Evolutionary conservation across 2,888 invertebrate species (phyloP).

Genomic region (Andrena fulva): DNA sequence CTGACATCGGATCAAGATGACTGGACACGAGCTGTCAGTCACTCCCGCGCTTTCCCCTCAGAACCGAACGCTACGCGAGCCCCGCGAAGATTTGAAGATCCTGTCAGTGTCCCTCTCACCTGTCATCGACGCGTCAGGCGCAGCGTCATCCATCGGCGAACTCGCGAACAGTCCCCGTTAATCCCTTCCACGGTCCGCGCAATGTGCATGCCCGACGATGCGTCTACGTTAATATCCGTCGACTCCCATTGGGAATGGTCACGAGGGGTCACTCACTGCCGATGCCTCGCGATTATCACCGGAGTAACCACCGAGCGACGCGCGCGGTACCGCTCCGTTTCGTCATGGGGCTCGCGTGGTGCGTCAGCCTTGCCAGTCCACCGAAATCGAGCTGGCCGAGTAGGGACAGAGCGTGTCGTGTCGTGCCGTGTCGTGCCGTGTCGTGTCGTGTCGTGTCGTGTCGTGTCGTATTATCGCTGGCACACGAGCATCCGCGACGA

Average conservation of each 20-base stretch:
- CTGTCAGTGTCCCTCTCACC: constrained; percentile 21
- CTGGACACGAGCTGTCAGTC: no score
- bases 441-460: not conserved
- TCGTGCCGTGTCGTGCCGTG: no score
- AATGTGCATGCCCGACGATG: constrained; percentile 11
- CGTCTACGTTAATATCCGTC: constrained; percentile 6
- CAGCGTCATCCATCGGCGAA: constrained; percentile 40
- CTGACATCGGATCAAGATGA: constrained; percentile 11
- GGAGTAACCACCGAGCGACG: not conserved
- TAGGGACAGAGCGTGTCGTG: not conserved
- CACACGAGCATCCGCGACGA: constrained; percentile 67
- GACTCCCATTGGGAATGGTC: constrained; percentile 20
- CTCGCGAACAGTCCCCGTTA: constrained; percentile 15
- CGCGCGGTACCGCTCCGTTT: constrained; percentile 26
- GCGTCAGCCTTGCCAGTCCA: not conserved
- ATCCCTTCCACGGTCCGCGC: not conserved
- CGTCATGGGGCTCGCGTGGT: constrained; percentile 22
- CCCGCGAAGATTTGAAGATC: constrained; percentile 26
- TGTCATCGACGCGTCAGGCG: constrained; percentile 39
- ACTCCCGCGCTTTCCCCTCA: not conserved
- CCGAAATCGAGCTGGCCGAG: not conserved
- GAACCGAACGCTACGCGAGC: not conserved
- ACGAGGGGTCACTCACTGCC: constrained; percentile 40
- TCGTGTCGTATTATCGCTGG: constrained; percentile 59
- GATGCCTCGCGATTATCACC: not conserved